Conservation (phyloP, 2,113 vertebrate species). For the Elachura formosa region DNA sequence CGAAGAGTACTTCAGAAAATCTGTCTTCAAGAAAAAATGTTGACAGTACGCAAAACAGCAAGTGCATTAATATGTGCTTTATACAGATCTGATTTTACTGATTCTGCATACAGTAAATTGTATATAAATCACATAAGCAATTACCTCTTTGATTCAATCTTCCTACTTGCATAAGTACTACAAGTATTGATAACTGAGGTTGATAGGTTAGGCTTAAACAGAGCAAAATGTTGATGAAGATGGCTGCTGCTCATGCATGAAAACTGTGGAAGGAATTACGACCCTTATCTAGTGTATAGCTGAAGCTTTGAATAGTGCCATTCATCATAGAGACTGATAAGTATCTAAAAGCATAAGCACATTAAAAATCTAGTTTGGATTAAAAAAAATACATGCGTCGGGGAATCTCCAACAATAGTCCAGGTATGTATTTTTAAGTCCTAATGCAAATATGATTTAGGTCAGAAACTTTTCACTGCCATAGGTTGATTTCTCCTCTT, state of each 20-base stretch:
- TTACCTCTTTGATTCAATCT: neutral
- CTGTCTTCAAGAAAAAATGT: neutral
- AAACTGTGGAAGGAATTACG: neutral
- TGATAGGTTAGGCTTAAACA: neutral
- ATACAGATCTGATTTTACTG: neutral
- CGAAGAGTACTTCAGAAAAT: conserved; percentile 2
- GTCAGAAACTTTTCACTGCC: neutral
- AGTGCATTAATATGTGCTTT: neutral
- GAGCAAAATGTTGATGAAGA: neutral
- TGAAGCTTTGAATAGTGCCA: neutral
- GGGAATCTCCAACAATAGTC: neutral
- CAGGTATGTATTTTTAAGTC: neutral
- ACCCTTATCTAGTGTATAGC: neutral
- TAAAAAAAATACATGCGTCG: neutral
- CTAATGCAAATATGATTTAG: neutral
- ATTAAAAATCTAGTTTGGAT: neutral
- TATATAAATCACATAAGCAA: neutral
- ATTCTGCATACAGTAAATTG: neutral
- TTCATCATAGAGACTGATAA: neutral
- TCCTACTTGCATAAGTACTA: neutral
- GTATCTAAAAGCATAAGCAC: neutral
- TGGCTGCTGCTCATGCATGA: neutral
- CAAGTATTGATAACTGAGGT: neutral
- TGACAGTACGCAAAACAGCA: neutral
- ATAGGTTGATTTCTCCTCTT: neutral